Evolutionary conservation across 1,140 invertebrate genomes (phyloP).

Genomic region (Drosophila setifemur): DNA sequence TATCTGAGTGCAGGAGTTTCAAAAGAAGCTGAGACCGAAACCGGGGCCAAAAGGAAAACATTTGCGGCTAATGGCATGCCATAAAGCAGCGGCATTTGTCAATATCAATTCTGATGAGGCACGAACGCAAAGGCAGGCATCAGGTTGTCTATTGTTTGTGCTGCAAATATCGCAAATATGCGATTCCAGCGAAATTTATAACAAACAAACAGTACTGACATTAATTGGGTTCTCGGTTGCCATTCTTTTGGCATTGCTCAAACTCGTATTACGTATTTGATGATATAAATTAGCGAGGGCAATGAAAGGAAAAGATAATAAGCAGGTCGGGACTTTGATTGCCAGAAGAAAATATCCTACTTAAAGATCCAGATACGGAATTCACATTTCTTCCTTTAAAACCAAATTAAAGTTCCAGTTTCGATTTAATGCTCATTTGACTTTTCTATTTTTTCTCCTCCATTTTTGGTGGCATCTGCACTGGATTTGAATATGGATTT

Average conservation of each 20-base stretch:
- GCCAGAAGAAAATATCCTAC: neutral
- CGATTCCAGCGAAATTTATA: conserved; percentile 52
- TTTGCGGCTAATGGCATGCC: conserved; percentile 65
- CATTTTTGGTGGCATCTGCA: conserved; percentile 3
- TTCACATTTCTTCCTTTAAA: too few relatives aligned
- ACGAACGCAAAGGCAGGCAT: conserved; percentile 27
- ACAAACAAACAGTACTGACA: conserved; percentile 33
- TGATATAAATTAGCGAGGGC: conserved; percentile 45
- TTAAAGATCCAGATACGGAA: neutral
- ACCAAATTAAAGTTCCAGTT: neutral
- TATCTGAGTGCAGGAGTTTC: neutral
- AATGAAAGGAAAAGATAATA: conserved; percentile 18
- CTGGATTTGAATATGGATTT: conserved; percentile 9
- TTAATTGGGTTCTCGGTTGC: conserved; percentile 43
- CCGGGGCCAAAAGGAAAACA: conserved; percentile 31
- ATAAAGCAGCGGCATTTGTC: conserved; percentile 72
- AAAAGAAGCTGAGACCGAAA: conserved; percentile 15
- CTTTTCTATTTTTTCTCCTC: conserved; percentile 33
- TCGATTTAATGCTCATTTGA: conserved; percentile 30
- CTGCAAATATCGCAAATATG: conserved; percentile 55
- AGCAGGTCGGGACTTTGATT: neutral
- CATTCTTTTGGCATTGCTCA: conserved; percentile 15
- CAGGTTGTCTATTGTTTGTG: conserved; percentile 68
- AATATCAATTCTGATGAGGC: conserved; percentile 71
- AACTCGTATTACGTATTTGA: conserved; percentile 42